Evolutionary conservation across 1,140 invertebrate species (phyloP), one percentile per base, ranked within the genome.

Genomic region (Coenobita brevimanus): DNA sequence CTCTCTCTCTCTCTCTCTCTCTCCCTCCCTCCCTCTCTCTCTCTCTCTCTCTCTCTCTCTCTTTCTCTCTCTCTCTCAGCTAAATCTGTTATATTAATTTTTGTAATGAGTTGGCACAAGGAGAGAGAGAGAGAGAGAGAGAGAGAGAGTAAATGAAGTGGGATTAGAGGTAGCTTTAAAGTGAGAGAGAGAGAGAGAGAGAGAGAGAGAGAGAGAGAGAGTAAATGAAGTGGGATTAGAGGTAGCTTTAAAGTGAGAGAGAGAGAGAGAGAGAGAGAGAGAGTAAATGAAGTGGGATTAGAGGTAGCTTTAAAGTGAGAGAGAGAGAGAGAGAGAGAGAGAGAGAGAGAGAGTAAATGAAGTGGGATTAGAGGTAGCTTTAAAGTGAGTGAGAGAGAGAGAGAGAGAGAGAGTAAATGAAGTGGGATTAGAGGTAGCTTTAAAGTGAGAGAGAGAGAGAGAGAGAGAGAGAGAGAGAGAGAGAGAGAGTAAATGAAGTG

Each of bases 1-100:
- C 54, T 57, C 54, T 33, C 30, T 33, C 64, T 67, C 64, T 67
- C 64, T 67, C 64, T 73, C 33, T 73, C 69, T 27, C 69, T 41
- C 17, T 33, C 46, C 3, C 75, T 54, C n/a, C 43, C 33, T 50
- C 41, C 10, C 24, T 43, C 41, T 6, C 50, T 3, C 46, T 79
- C 50, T 3, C 10, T n/a, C 1, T 57, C 2, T n/a, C 50, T 27
- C 3, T 54, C 76, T 57, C 21, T 43, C 50, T 46, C 17, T 38
- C 38, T 38, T 75, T 13, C 62, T 64, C n/a, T 21, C 50, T 10
- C 50, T n/a, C 17, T 30, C 69, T 73, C 38, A 21, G 6, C 3
- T 73, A 33, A 36, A 21, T 33, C 8, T n/a, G 6, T 73, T 33
- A 13, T 54, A 54, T 21, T 21, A 54, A n/a, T n/a, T n/a, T n/a